These are phyloP conservation scores for Centruroides sculpturatus DNA, from an alignment of 1,140 invertebrate species.

Conservation along the genomic window DNA sequence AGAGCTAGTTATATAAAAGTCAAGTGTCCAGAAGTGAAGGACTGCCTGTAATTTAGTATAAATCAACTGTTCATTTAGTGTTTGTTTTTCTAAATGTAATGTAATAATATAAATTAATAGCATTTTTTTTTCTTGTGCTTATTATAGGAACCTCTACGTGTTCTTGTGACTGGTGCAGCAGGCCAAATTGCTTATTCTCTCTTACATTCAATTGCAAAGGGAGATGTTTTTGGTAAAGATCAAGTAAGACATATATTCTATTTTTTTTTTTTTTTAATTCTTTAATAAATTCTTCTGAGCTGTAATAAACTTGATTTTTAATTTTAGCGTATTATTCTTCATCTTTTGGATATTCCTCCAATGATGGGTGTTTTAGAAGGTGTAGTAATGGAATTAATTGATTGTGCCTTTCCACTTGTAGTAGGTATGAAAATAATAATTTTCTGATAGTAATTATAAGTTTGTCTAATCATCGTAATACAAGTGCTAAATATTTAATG, in stretches of 20 bases:
- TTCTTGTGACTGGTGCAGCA: constrained; percentile 93
- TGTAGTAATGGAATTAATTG: constrained; percentile 92
- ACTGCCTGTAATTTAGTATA: too few relatives aligned
- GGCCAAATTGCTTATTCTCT: constrained; percentile 98
- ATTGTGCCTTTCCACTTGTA: constrained; percentile 88
- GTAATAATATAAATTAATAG: too few relatives aligned
- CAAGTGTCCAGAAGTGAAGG: too few relatives aligned
- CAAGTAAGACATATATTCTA: constrained; percentile 36
- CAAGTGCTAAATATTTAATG: too few relatives aligned
- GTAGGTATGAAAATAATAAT: constrained; percentile 29
- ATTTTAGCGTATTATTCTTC: constrained; percentile 57
- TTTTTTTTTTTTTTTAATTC: background rate
- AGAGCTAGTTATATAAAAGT: too few relatives aligned
- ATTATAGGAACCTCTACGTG: constrained; percentile 26
- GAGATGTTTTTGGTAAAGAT: constrained; percentile 86
- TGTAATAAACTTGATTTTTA: background rate
- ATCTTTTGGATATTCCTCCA: constrained; percentile 84
- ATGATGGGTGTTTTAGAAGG: constrained; percentile 92
- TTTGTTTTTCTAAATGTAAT: too few relatives aligned
- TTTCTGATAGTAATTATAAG: too few relatives aligned
- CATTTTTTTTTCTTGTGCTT: background rate
- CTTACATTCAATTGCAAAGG: constrained; percentile 82
- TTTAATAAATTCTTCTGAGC: background rate
- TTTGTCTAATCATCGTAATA: too few relatives aligned
- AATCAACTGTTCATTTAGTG: too few relatives aligned